These are phyloP conservation scores for Notodonta ziczac DNA, from an alignment of 2,888 invertebrate genomes.

Conservation along the genomic window DNA sequence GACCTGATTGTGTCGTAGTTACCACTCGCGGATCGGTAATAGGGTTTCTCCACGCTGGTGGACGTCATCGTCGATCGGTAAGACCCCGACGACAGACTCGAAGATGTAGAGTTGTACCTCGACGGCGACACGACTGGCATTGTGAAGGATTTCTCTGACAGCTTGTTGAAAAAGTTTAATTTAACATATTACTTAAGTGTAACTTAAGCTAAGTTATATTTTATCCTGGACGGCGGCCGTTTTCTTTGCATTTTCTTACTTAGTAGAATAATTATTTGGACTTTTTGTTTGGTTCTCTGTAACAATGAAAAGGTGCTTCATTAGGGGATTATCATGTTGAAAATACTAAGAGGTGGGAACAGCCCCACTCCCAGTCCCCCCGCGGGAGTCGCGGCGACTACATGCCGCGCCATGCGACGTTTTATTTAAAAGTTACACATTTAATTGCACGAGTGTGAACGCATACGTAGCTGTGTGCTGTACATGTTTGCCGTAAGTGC, in stretches of 20 bases:
- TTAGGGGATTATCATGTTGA: too few relatives aligned
- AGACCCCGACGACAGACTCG: constrained; percentile 79
- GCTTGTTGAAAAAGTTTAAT: not conserved
- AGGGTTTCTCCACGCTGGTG: constrained; percentile 82
- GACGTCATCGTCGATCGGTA: constrained; percentile 75
- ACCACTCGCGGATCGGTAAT: constrained; percentile 74
- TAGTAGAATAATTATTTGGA: constrained; percentile 16
- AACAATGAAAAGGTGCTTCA: constrained; percentile 44
- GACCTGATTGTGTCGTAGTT: constrained; percentile 71
- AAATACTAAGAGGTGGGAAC: too few relatives aligned
- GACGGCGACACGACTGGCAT: constrained; percentile 86
- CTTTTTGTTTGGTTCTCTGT: constrained; percentile 46
- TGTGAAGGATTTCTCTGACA: constrained; percentile 35
- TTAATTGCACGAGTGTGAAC: too few relatives aligned
- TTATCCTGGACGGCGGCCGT: constrained; percentile 68
- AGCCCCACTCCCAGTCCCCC: too few relatives aligned
- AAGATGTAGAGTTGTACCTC: constrained; percentile 71
- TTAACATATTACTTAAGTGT: constrained; percentile 2
- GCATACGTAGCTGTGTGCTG: too few relatives aligned
- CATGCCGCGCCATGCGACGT: too few relatives aligned
- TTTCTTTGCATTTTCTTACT: constrained; percentile 65
- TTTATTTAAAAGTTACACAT: too few relatives aligned
- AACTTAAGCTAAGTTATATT: constrained; percentile 41
- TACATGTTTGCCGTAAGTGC: too few relatives aligned
- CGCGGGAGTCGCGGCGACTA: too few relatives aligned